A percentile compares a stretch with the other conserved stretches of the same genome.
phyloP scores from a whole-genome alignment of 2,888 invertebrate species.

The Nowickia ferox region DNA sequence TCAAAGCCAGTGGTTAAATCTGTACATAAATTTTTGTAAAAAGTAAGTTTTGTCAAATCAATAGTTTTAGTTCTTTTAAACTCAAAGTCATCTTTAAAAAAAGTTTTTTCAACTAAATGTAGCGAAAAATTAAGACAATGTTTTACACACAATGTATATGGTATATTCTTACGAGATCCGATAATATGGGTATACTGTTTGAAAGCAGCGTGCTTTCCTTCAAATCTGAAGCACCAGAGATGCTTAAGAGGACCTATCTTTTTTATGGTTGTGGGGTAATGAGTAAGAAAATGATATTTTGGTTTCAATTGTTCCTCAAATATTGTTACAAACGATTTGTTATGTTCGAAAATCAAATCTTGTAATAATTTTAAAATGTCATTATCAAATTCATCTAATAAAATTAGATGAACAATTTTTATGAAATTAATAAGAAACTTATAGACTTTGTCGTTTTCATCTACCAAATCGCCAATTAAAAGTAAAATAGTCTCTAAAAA shows the following conservation, averaged over 20 bases:
- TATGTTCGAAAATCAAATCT: slow-evolving; percentile 46
- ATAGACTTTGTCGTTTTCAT: slow-evolving; percentile 58
- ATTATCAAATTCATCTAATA: slow-evolving; percentile 53
- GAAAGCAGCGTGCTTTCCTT: slow-evolving; percentile 44
- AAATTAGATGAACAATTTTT: slow-evolving; percentile 49
- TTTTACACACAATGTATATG: slow-evolving; percentile 47
- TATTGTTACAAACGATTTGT: slow-evolving; percentile 19
- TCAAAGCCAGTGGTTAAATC: slow-evolving; percentile 32
- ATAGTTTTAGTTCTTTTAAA: slow-evolving; percentile 28
- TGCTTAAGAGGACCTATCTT: slow-evolving; percentile 56
- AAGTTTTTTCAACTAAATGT: slow-evolving; percentile 39
- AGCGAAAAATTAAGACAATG: slow-evolving; percentile 37
- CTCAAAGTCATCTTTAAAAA: slow-evolving; percentile 33
- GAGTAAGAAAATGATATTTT: too few relatives aligned
- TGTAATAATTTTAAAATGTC: slow-evolving; percentile 35
- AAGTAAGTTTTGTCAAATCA: slow-evolving; percentile 53
- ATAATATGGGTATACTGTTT: slow-evolving; percentile 61
- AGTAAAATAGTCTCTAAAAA: slow-evolving; percentile 66
- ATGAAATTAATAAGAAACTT: slow-evolving; percentile 60
- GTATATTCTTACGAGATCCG: slow-evolving; percentile 44
- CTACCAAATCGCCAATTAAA: slow-evolving; percentile 61
- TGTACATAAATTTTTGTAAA: too few relatives aligned
- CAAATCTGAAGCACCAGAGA: slow-evolving; percentile 61
- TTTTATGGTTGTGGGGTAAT: slow-evolving; percentile 36
- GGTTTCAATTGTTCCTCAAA: slow-evolving; percentile 53